Evolutionary conservation across 2,888 invertebrate genomes (phyloP), one percentile per base, ranked within the genome.

Genomic region (Pachymerium ferrugineum): DNA sequence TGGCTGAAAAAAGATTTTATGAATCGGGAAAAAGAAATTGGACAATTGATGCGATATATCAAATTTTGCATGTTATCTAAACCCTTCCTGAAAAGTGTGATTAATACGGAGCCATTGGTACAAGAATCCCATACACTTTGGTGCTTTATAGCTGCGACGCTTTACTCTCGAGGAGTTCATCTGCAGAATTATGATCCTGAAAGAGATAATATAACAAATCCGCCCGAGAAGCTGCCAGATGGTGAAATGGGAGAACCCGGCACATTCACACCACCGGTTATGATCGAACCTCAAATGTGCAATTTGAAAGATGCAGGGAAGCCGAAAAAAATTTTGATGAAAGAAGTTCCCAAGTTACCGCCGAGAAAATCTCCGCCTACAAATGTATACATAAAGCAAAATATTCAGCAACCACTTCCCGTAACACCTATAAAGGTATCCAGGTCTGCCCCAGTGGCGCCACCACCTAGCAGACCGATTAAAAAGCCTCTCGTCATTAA

Each of bases 131-230:
- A 70, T n/a, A 70, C 70, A n/a, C 16, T 70, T 10, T 70, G 70
- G 70, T 70, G 70, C 29, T 31, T 30, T n/a, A 70, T 70, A n/a
- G 70, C 70, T 10, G 70, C 70, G 6, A 70, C 70, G 6, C 70
- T 70, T 31, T 70, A 70, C 16, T 70, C 70, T 3, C 28, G 70
- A 4, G 70, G 70, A 28, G 29, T 28, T 70, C 70, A 70, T 70
- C 29, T 70, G 29, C 29, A 30, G 10, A 70, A 70, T 30, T 70
- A 70, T n/a, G 70, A 70, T 70, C 70, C 70, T 30, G 70, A 70
- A 31, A 19, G 31, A 70, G 70, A 70, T 30, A 70, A 70, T n/a
- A 70, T 70, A 5, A 30, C 70, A 3, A 67, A 67, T 29, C 67
- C 25, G 19, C 67, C 25, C 3, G 67, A 67, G 22, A 67, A 67